Percentiles rank a stretch among this genome's conserved stretches.
Evolutionary conservation across 1,140 invertebrate genomes (phyloP).

Genomic region (Papilio aristodemus): DNA sequence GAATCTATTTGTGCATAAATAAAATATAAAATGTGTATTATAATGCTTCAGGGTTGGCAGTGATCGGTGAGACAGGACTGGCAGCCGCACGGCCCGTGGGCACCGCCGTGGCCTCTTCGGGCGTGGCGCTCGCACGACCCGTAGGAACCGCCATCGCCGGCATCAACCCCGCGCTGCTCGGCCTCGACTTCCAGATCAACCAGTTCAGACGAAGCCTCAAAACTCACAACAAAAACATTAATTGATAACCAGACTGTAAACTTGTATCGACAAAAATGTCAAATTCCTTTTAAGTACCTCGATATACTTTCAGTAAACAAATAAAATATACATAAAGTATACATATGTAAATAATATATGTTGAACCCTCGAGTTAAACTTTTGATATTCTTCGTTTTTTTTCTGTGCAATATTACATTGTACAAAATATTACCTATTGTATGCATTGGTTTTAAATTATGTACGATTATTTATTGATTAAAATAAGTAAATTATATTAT

Average conservation of each 20-base stretch:
- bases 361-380: neutral
- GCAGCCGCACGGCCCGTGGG: conserved; percentile 85
- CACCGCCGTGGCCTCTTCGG: conserved; percentile 84
- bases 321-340: too few relatives aligned
- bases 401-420: too few relatives aligned
- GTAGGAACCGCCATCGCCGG: conserved; percentile 87
- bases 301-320: too few relatives aligned
- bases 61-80: conserved; percentile 84
- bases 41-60: conserved; percentile 76
- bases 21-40: too few relatives aligned
- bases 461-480: too few relatives aligned
- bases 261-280: neutral
- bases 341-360: too few relatives aligned
- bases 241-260: neutral
- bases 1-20: too few relatives aligned
- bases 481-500: too few relatives aligned
- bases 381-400: neutral
- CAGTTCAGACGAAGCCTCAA: conserved; percentile 36
- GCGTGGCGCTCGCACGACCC: conserved; percentile 84
- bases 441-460: too few relatives aligned
- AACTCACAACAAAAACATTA: neutral
- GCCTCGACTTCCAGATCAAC: conserved; percentile 61
- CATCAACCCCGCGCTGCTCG: conserved; percentile 80
- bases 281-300: neutral
- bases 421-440: too few relatives aligned